Conservation (phyloP, 2,888 invertebrate species). For the Agriopis leucophaearia region DNA sequence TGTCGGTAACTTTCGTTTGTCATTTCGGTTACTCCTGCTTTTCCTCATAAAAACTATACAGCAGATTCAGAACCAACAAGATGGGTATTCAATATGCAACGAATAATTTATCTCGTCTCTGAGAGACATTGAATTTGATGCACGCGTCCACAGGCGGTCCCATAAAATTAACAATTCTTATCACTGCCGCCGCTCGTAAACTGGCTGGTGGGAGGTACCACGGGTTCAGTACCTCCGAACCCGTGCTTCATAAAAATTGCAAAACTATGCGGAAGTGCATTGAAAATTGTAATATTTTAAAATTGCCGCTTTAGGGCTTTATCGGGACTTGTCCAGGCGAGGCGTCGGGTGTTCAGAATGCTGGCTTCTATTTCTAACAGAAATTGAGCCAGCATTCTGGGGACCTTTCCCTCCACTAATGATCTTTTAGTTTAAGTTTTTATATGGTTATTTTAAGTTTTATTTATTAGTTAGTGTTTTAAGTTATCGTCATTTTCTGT, state of each 20-base stretch:
- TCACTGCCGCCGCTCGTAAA: conserved; percentile 76
- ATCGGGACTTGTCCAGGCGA: too few relatives aligned
- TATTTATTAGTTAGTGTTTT: too few relatives aligned
- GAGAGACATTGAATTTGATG: conserved; percentile 58
- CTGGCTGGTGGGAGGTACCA: conserved; percentile 39
- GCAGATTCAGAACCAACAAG: background rate
- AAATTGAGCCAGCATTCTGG: too few relatives aligned
- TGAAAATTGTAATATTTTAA: background rate
- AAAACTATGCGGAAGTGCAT: conserved; percentile 11
- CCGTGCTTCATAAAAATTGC: conserved; percentile 17
- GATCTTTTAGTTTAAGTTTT: too few relatives aligned
- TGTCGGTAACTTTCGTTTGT: too few relatives aligned
- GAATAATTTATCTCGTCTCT: conserved; percentile 33
- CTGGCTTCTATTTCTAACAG: too few relatives aligned
- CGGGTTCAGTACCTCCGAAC: background rate
- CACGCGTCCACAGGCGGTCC: conserved; percentile 55
- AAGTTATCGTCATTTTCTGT: too few relatives aligned
- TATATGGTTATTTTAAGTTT: too few relatives aligned
- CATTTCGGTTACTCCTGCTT: background rate
- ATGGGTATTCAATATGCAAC: conserved; percentile 31
- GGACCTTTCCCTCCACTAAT: too few relatives aligned
- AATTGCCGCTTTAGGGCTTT: too few relatives aligned
- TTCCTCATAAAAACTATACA: background rate
- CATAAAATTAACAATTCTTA: conserved; percentile 83
- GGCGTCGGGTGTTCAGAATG: too few relatives aligned